A percentile compares a stretch with the other conserved stretches of the same genome.
These are phyloP conservation scores for Tylochromis polylepis DNA, from an alignment of 2,113 vertebrate genomes.

Conservation along the genomic window DNA sequence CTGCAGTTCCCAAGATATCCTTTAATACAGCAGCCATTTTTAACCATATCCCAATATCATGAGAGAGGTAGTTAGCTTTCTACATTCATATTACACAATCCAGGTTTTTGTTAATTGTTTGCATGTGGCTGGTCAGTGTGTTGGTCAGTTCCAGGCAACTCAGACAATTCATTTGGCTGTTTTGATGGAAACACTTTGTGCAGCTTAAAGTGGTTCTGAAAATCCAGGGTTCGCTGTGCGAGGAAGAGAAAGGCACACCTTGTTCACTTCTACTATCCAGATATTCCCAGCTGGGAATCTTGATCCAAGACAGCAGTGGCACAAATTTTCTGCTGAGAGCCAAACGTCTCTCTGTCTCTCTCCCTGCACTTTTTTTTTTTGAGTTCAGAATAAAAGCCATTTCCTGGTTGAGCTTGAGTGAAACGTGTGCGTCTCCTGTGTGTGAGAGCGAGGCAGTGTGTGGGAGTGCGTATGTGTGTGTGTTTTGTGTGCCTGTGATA, in stretches of 20 bases:
- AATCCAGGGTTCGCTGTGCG: not conserved
- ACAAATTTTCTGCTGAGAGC: conserved; percentile 4
- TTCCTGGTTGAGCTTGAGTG: conserved; percentile 48
- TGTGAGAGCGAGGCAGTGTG: conserved; percentile 6
- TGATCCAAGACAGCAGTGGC: conserved; percentile 19
- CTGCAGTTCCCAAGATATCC: not conserved
- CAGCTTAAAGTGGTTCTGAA: not conserved
- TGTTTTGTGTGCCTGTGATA: conserved; percentile 41
- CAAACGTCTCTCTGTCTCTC: conserved; percentile 2
- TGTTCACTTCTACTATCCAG: conserved; percentile 23
- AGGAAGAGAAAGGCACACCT: conserved; percentile 9
- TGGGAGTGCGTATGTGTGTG: conserved; percentile 4
- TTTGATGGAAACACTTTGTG: not conserved
- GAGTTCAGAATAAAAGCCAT: conserved; percentile 48
- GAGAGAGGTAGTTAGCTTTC: not conserved
- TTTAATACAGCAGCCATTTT: not conserved
- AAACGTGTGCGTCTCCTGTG: conserved; percentile 47
- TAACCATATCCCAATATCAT: not conserved
- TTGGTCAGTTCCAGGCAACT: not conserved
- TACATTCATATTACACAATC: not conserved
- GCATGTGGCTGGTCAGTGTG: not conserved
- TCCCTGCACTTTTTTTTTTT: conserved; percentile 1
- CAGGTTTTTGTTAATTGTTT: not conserved
- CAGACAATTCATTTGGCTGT: not conserved
- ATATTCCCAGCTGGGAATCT: conserved; percentile 26